A percentile compares a stretch with the other conserved stretches of the same genome.
Evolutionary conservation across 2,888 invertebrate genomes (phyloP).

Genomic region (Alviniconcha strummeri): DNA sequence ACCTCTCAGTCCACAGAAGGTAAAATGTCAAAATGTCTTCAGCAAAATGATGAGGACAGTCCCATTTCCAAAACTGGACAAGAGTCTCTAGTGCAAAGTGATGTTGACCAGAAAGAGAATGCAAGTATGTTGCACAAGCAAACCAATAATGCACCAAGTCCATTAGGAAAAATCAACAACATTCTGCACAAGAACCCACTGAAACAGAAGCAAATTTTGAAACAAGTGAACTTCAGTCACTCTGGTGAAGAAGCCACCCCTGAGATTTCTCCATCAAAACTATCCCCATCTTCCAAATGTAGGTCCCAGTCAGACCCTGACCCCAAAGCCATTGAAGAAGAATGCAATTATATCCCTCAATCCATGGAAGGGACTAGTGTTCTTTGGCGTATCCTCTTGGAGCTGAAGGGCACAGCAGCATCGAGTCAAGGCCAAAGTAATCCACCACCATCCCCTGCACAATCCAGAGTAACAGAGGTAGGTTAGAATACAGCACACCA

Average conservation of each 20-base stretch:
- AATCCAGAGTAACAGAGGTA: conserved; percentile 21
- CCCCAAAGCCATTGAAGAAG: neutral
- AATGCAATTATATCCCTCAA: neutral
- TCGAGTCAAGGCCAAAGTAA: neutral
- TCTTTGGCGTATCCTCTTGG: conserved; percentile 12
- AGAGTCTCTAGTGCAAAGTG: too few relatives aligned
- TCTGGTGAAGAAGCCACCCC: too few relatives aligned
- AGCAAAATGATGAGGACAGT: neutral
- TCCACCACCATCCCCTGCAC: neutral
- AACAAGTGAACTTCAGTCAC: too few relatives aligned
- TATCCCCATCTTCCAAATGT: neutral
- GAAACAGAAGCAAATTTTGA: too few relatives aligned
- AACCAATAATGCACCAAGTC: too few relatives aligned
- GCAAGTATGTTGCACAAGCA: too few relatives aligned
- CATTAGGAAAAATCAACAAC: too few relatives aligned
- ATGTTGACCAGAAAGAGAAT: too few relatives aligned
- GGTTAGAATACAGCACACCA: neutral
- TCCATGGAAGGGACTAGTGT: neutral
- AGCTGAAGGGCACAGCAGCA: conserved; percentile 18
- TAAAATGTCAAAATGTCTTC: neutral
- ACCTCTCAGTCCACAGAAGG: too few relatives aligned
- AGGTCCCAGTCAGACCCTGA: neutral
- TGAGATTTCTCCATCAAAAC: too few relatives aligned
- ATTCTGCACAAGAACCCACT: too few relatives aligned
- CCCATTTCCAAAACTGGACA: too few relatives aligned